A percentile compares a stretch with the other conserved stretches of the same genome.
phyloP scores from a whole-genome alignment of 2,888 invertebrate species.

The Drosophila nr. perissopoda region DNA sequence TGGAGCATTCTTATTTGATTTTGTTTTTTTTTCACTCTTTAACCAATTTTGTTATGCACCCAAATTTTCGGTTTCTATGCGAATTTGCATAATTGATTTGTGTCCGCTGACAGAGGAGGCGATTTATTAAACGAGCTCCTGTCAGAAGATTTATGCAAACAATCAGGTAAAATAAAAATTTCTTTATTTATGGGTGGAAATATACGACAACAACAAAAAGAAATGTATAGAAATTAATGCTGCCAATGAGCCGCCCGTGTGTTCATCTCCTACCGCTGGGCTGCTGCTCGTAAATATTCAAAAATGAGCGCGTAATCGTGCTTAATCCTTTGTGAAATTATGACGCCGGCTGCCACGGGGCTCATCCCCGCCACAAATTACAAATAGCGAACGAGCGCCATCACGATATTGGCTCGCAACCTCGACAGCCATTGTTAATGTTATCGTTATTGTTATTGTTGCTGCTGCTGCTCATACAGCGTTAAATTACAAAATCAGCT shows the following conservation, averaged over 20 bases:
- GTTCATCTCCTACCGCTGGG: conserved; percentile 51
- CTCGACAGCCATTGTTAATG: conserved; percentile 16
- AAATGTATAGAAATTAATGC: conserved; percentile 15
- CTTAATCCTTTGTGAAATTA: conserved; percentile 80
- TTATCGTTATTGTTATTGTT: not conserved
- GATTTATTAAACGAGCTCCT: conserved; percentile 33
- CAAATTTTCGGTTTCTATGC: conserved; percentile 32
- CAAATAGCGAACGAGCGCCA: conserved; percentile 34
- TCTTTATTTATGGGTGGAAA: conserved; percentile 48
- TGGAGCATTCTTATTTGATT: not conserved
- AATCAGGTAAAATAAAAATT: conserved; percentile 32
- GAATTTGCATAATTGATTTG: conserved; percentile 61
- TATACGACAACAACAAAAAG: not conserved
- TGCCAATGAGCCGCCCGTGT: conserved; percentile 27
- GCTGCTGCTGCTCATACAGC: conserved; percentile 53
- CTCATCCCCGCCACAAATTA: conserved; percentile 65
- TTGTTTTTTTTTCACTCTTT: not conserved
- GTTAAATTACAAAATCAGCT: conserved; percentile 71
- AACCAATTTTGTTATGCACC: conserved; percentile 8
- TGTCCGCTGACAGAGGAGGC: conserved; percentile 21
- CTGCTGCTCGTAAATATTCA: conserved; percentile 74
- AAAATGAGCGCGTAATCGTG: conserved; percentile 76
- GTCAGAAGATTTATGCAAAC: conserved; percentile 8
- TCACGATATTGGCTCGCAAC: conserved; percentile 65
- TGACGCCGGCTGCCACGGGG: conserved; percentile 55